These are phyloP conservation scores for Phaonia tiefii DNA, from an alignment of 2,888 invertebrate genomes.

Conservation along the genomic window DNA sequence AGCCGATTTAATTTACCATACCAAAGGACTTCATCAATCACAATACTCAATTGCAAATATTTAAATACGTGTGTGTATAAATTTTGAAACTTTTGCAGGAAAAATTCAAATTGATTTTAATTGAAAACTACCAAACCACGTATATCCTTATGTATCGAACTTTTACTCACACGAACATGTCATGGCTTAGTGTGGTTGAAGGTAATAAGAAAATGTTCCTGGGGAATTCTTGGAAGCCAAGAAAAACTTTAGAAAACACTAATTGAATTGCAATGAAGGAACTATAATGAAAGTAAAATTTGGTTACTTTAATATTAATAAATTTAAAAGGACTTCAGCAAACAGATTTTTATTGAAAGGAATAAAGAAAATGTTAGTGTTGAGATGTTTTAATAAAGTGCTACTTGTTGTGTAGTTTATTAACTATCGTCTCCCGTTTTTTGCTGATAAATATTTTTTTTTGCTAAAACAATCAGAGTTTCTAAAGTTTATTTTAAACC, in stretches of 20 bases:
- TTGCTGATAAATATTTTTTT: too few species aligned
- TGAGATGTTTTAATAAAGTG: too few species aligned
- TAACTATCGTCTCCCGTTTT: too few species aligned
- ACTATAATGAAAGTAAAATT: neutral
- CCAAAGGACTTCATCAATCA: neutral
- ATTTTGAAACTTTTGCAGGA: too few species aligned
- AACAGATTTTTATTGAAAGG: too few species aligned
- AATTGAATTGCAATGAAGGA: conserved; percentile 4
- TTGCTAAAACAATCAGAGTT: too few species aligned
- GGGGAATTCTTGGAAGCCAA: neutral
- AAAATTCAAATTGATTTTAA: neutral
- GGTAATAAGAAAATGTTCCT: neutral
- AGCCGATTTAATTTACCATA: conserved; percentile 5
- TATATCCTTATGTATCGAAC: neutral
- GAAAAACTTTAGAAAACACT: conserved; percentile 11
- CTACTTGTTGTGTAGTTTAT: too few species aligned
- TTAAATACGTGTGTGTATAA: too few species aligned
- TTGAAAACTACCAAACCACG: conserved; percentile 8
- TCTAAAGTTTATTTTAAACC: too few species aligned
- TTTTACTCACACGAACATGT: neutral
- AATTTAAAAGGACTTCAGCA: too few species aligned
- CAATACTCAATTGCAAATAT: neutral
- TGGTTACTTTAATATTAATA: too few species aligned
- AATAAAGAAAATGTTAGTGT: too few species aligned
- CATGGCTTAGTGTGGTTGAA: neutral